Conservation (phyloP, 2,797 vertebrate species). For the Hapalemur alaotrensis region DNA sequence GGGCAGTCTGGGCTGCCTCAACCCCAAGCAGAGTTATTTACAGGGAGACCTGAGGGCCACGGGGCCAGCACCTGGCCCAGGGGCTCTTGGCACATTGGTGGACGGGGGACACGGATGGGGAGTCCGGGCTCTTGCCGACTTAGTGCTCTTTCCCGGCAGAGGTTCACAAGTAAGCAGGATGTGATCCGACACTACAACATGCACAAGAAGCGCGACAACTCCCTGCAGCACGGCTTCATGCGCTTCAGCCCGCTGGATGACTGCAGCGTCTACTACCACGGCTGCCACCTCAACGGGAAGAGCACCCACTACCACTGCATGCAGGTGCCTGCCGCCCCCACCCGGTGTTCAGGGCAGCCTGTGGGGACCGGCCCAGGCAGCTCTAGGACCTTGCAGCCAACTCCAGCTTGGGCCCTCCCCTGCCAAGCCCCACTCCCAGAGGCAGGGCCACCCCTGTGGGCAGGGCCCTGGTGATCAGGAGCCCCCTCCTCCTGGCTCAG, state of each 20-base stretch:
- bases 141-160: conserved; percentile 86
- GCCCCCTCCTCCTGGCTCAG: background rate
- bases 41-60: background rate
- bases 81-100: background rate
- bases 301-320: conserved; percentile 99
- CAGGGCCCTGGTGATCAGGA: background rate
- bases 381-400: background rate
- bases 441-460: background rate
- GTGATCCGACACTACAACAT: conserved; percentile 99
- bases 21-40: background rate
- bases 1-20: background rate
- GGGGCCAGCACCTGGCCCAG: background rate
- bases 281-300: conserved; percentile 99
- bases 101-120: background rate
- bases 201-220: conserved; percentile 99
- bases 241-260: conserved; percentile 99
- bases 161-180: conserved; percentile 99
- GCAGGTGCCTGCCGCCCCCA: conserved; percentile 89
- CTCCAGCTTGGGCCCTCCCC: background rate
- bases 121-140: conserved; percentile 12
- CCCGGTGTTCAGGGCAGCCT: background rate
- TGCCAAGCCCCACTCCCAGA: accelerated
- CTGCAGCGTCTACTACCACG: conserved; percentile 99
- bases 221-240: conserved; percentile 99
- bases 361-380: background rate